A percentile compares a stretch with the other conserved stretches of the same genome.
Evolutionary conservation across 2,113 vertebrate species (phyloP).

Genomic region (Atractosteus spatula): DNA sequence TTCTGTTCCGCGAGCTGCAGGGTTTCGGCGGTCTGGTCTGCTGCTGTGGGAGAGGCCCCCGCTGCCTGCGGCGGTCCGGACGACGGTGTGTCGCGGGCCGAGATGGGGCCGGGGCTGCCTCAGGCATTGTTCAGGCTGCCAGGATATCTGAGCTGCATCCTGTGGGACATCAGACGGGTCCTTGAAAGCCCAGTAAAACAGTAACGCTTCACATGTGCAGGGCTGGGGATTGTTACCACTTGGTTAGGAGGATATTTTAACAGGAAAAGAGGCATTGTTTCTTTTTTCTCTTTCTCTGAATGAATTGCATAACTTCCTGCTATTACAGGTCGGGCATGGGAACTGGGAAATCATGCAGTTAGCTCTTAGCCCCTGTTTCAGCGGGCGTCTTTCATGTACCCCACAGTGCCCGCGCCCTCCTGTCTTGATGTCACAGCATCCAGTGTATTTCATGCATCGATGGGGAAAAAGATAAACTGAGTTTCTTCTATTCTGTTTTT

Average conservation of each 20-base stretch:
- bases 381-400: no score
- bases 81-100: constrained; percentile 21
- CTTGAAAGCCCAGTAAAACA: neutral
- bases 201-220: neutral
- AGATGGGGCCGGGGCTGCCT: neutral
- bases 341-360: neutral
- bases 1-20: no score
- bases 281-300: neutral
- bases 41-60: neutral
- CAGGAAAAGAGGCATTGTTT: neutral
- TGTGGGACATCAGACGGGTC: constrained; percentile 12
- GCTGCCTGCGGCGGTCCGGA: neutral
- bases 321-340: neutral
- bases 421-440: no score
- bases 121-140: constrained; percentile 35
- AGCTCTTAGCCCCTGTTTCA: neutral
- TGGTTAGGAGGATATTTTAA: neutral
- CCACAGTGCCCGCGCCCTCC: no score
- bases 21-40: no score
- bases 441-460: constrained; percentile 9
- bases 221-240: neutral
- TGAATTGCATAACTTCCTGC: neutral
- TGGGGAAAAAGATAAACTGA: no score
- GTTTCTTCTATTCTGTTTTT: no score
- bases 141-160: constrained; percentile 38